These are phyloP conservation scores for Drosophila navojoa DNA, from an alignment of 1,140 invertebrate genomes.

Conservation along the genomic window DNA sequence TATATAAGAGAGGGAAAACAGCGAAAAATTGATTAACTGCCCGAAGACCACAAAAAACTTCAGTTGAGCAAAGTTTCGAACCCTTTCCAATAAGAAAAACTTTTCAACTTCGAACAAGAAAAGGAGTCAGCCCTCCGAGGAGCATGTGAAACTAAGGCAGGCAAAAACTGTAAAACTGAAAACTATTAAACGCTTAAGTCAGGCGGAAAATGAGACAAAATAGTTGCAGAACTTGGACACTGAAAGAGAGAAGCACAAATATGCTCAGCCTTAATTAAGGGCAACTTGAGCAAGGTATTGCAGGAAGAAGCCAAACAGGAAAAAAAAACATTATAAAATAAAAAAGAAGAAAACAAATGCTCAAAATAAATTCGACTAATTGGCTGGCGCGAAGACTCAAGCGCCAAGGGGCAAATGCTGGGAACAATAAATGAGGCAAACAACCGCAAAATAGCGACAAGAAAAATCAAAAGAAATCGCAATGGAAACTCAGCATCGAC, in stretches of 20 bases:
- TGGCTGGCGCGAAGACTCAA: conserved; percentile 59
- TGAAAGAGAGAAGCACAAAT: conserved; percentile 24
- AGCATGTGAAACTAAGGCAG: conserved; percentile 32
- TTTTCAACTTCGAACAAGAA: conserved; percentile 72
- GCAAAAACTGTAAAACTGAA: conserved; percentile 59
- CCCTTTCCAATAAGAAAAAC: conserved; percentile 67
- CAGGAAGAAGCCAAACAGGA: conserved; percentile 10
- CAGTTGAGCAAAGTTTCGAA: conserved; percentile 53
- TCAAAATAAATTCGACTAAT: conserved; percentile 53
- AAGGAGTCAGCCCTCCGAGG: conserved; percentile 25
- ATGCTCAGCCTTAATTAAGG: conserved; percentile 67
- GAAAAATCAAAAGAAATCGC: conserved; percentile 52
- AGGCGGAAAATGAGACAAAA: conserved; percentile 82
- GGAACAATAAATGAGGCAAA: conserved; percentile 31
- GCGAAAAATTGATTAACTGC: conserved; percentile 78
- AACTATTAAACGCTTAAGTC: conserved; percentile 83
- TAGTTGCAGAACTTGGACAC: conserved; percentile 67
- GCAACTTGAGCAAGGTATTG: conserved; percentile 22
- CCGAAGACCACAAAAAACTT: conserved; percentile 65
- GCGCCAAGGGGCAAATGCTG: neutral
- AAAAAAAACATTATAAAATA: neutral
- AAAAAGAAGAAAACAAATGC: neutral
- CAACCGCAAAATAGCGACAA: conserved; percentile 43
- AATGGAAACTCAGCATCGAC: conserved; percentile 50
- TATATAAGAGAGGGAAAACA: conserved; percentile 15